These are phyloP conservation scores for Pemphigus obesinymphae DNA, from an alignment of 1,140 invertebrate species.

Conservation along the genomic window DNA sequence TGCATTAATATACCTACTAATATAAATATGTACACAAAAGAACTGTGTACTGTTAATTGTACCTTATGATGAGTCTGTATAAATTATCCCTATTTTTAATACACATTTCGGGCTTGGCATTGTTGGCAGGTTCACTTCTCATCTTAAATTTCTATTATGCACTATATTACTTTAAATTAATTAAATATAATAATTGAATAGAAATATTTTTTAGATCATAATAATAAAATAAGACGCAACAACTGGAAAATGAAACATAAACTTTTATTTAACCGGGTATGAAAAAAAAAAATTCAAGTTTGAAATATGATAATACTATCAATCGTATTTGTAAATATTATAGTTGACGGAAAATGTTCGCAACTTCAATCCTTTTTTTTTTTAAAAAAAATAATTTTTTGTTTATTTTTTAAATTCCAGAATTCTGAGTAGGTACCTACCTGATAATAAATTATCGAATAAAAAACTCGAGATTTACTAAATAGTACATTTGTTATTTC, in stretches of 20 bases:
- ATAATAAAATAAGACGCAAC: neutral
- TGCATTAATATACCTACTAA: no score
- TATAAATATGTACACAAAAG: no score
- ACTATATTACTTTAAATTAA: neutral
- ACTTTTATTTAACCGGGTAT: neutral
- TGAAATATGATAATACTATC: neutral
- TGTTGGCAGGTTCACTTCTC: conserved; percentile 13
- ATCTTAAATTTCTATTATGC: neutral
- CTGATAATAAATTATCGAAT: no score
- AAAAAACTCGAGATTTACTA: no score
- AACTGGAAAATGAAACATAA: neutral
- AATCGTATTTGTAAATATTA: neutral
- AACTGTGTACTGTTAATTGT: no score
- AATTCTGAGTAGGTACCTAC: no score
- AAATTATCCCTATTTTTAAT: conserved; percentile 75
- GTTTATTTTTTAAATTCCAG: no score
- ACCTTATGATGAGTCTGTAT: conserved; percentile 86
- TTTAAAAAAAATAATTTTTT: neutral
- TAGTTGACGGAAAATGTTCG: no score
- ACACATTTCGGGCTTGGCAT: neutral
- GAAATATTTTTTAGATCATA: neutral
- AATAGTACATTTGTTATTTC: no score
- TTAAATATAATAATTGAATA: neutral
- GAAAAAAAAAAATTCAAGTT: neutral
- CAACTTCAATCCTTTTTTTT: neutral